Percentiles rank a stretch among this genome's conserved stretches.
Conservation (phyloP, 2,113 vertebrate genomes). For the Hypanus sabinus region DNA sequence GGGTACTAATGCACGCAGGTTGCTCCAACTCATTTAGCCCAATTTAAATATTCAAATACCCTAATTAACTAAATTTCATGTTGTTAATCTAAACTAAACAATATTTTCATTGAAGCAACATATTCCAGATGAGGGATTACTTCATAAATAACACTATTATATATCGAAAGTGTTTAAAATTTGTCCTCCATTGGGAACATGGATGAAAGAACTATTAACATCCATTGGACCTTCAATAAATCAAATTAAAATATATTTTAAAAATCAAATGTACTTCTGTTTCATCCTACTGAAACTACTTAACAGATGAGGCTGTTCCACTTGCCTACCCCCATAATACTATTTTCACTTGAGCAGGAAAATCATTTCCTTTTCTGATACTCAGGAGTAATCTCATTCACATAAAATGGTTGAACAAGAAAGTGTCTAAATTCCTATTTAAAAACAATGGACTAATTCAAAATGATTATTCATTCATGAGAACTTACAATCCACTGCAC, state of each 20-base stretch:
- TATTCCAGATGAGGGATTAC: background rate
- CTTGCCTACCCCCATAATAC: background rate
- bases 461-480: background rate
- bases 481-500: background rate
- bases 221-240: background rate
- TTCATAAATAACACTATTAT: background rate
- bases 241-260: background rate
- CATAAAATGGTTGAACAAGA: background rate
- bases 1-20: background rate
- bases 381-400: background rate
- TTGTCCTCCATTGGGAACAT: background rate
- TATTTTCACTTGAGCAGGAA: constrained; percentile 22
- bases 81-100: background rate
- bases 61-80: background rate
- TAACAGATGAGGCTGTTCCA: background rate
- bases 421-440: background rate
- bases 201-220: background rate
- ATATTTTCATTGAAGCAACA: background rate
- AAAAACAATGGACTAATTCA: background rate
- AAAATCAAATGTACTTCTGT: background rate
- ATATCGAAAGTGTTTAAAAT: background rate
- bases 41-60: background rate
- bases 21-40: background rate
- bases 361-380: background rate
- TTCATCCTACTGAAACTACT: background rate